Base-by-base conservation (phyloP, 2,113 vertebrate species). In the Redunca redunca region DNA sequence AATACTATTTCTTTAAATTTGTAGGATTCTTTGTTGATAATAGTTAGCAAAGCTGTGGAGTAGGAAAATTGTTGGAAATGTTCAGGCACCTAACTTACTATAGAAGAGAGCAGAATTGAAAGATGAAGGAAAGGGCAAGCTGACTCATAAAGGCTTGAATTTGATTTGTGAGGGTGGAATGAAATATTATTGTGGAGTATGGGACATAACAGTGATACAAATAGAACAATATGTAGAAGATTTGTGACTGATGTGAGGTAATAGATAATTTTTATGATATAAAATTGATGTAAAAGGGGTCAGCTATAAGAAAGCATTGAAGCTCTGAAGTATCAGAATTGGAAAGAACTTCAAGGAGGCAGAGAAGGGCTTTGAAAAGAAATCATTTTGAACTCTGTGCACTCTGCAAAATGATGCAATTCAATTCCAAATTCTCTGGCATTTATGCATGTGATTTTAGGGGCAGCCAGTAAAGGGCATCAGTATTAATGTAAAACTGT, bases 391-490 rank as follows among this genome's bases (percentile, higher is more conserved):
- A 97, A 97, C 96, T 97, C 3, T 74, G 77, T 97, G 87, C 95
- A 97, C 89, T 97, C 94, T 97, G 48, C 80, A 91, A 97, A 97
- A 84, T 97, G 93, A 95, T 97, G 60, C 86, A 94, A 97, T 98
- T 97, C 90, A 91, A 50, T 95, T 97, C 78, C 40, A 67, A 87
- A 95, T 97, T 55, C 36, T 94, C 78, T 92, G 83, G n/a, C 77
- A 94, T 97, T 95, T 98, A 89, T 97, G 95, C 64, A 83, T 98
- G 93, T 93, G 86, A 77, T 90, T 97, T 97, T 93, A 80, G 62
- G 91, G 57, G 78, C 94, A 97, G 62, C 52, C 15, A 74, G 82
- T 92, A 97, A 95, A 95, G 97, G 82, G 33, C 89, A 96, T 95
- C 95, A 84, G 96, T 97, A 92, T 94, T 95, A 78, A 97, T 74